Base-by-base conservation (phyloP, 2,888 invertebrate genomes). In the Lottia scabra region DNA sequence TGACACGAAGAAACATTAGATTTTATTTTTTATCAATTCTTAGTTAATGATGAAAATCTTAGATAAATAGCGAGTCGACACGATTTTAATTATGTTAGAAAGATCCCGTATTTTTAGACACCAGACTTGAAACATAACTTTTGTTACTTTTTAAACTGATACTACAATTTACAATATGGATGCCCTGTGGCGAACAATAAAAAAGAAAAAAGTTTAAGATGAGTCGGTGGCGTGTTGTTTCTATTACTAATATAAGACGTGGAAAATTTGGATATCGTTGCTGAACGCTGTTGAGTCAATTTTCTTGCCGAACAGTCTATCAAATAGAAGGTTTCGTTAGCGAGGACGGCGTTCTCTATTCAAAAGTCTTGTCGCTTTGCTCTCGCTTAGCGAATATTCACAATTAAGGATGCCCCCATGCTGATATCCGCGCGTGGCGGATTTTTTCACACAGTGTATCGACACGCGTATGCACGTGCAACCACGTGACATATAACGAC, bases 141-240 rank as follows among this genome's bases (percentile, higher is more conserved):
- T 38, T 23, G 23, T 23, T 56, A 23, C 23, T 56, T 56, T 56
- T 13, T 56, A 13, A 56, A 56, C 19, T 19, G 56, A 56, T 56
- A 56, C 56, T 56, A 56, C 56, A 56, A 56, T 56, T 56, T 56
- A 23, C 56, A 56, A 56, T 56, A 56, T 56, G 56, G 56, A 56
- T 23, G 23, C 19, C 19, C 56, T 23, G 19, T 23, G 56, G 23
- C 10, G 56, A 23, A 56, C 56, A 56, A 56, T 56, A 8, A 23
- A 3, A 13, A 23, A 56, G 56, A 12, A 23, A 23, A 23, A 56
- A 38, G 10, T 38, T 10, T 38, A 10, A 56, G 56, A 23, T 23
- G 23, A 23, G 23, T 56, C 12, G 2, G 23, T 23, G 23, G 23
- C 56, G 56, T 16, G 56, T 56, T 56, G 19, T 23, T 23, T 56